Percentiles rank a stretch among this genome's conserved stretches.
phyloP scores from a whole-genome alignment of 2,888 invertebrate genomes.

The Mimas tiliae region DNA sequence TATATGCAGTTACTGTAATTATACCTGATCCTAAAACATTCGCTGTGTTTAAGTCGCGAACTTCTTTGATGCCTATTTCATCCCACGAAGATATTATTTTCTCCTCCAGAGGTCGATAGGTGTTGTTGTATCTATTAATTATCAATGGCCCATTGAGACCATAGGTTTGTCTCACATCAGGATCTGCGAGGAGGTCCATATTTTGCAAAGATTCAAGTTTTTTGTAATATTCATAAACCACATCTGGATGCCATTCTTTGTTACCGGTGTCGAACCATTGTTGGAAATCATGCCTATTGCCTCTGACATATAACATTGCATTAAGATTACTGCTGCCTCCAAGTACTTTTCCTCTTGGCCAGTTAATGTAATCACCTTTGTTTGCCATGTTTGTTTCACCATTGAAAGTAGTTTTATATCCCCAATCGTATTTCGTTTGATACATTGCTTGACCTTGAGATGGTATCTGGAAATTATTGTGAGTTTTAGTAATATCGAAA shows the following conservation, averaged over 20 bases:
- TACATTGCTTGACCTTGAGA: slow-evolving; percentile 37
- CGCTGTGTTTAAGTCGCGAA: slow-evolving; percentile 69
- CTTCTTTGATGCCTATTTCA: slow-evolving; percentile 68
- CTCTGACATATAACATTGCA: slow-evolving; percentile 83
- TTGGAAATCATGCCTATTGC: slow-evolving; percentile 77
- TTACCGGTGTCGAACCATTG: slow-evolving; percentile 83
- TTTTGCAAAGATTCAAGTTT: slow-evolving; percentile 78
- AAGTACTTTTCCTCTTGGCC: slow-evolving; percentile 87
- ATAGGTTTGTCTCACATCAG: slow-evolving; percentile 51
- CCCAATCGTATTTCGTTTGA: slow-evolving; percentile 88
- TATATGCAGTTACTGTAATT: slow-evolving; percentile 69
- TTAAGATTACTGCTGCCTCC: slow-evolving; percentile 85
- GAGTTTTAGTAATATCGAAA: background rate
- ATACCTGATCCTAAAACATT: slow-evolving; percentile 77
- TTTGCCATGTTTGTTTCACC: slow-evolving; percentile 88
- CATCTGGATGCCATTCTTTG: slow-evolving; percentile 79
- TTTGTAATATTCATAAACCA: slow-evolving; percentile 75
- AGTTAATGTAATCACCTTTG: slow-evolving; percentile 56
- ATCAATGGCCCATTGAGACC: slow-evolving; percentile 73
- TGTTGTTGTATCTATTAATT: slow-evolving; percentile 72
- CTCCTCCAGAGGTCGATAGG: slow-evolving; percentile 56
- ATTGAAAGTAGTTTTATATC: slow-evolving; percentile 91
- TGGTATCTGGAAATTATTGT: slow-evolving; percentile 48
- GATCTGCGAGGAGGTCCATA: slow-evolving; percentile 42
- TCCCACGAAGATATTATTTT: slow-evolving; percentile 64